Percentiles rank a stretch among this genome's conserved stretches.
These are phyloP conservation scores for Sarcophaga subvicina DNA, from an alignment of 2,888 invertebrate genomes.

Conservation along the genomic window DNA sequence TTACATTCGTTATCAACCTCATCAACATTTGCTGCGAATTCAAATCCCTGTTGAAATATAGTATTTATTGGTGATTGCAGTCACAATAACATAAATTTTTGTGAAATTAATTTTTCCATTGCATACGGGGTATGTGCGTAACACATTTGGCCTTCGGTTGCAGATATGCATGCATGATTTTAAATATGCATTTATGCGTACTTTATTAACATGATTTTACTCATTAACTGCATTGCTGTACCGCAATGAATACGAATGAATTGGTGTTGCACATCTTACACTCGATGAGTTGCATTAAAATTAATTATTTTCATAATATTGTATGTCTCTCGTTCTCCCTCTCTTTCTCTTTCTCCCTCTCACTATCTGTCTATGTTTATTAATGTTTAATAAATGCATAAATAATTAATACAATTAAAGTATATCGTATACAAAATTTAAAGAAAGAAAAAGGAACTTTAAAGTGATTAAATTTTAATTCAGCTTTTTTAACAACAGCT, in stretches of 20 bases:
- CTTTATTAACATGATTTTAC: slow-evolving; percentile 57
- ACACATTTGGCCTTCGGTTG: slow-evolving; percentile 18
- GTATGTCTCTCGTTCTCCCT: too few relatives aligned
- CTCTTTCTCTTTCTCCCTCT: too few relatives aligned
- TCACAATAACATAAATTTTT: slow-evolving; percentile 5
- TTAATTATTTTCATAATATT: not conserved
- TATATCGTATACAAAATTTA: not conserved
- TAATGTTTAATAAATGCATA: not conserved
- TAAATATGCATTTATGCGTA: slow-evolving; percentile 33
- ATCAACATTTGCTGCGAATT: too few relatives aligned
- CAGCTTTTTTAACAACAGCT: too few relatives aligned
- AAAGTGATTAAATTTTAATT: too few relatives aligned
- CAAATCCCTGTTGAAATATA: not conserved
- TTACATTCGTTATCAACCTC: too few relatives aligned
- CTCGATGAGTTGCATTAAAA: not conserved
- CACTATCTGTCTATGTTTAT: too few relatives aligned
- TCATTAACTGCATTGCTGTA: slow-evolving; percentile 44
- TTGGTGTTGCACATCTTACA: not conserved
- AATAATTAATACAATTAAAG: not conserved
- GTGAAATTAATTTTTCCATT: slow-evolving; percentile 22
- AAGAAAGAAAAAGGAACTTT: not conserved
- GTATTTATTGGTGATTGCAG: not conserved
- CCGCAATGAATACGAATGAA: not conserved
- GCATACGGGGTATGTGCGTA: not conserved
- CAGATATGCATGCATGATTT: not conserved